Evolutionary conservation across 2,888 invertebrate genomes (phyloP).

Genomic region (Anticlea derivata): DNA sequence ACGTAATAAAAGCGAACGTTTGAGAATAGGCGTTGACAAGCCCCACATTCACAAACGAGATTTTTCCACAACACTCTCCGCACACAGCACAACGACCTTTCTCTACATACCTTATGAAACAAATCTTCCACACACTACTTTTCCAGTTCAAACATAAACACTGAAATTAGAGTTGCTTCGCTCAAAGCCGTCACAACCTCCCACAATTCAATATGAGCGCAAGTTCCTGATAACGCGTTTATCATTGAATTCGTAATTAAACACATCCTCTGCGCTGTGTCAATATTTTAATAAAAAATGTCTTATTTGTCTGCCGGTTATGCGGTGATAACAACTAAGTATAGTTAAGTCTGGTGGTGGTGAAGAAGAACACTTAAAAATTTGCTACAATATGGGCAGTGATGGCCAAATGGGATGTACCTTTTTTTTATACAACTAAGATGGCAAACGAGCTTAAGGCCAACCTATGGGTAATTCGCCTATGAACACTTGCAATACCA

Average conservation of each 20-base stretch:
- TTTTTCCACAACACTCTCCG: no score
- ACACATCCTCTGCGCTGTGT: constrained; percentile 46
- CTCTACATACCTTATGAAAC: not conserved
- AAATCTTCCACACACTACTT: constrained; percentile 6
- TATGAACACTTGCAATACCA: no score
- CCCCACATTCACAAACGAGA: not conserved
- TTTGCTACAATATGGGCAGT: no score
- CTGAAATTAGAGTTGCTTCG: constrained; percentile 3
- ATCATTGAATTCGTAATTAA: constrained; percentile 47
- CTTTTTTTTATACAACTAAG: no score
- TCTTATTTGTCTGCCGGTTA: constrained; percentile 22
- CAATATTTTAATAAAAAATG: constrained; percentile 30
- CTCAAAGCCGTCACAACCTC: constrained; percentile 22
- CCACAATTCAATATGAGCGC: constrained; percentile 27
- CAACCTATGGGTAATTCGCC: no score
- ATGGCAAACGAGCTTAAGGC: no score
- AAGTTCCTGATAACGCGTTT: constrained; percentile 44
- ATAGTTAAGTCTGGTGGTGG: not conserved
- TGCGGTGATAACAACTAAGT: constrained; percentile 19
- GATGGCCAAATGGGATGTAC: no score
- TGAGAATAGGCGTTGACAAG: not conserved
- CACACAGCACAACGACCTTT: not conserved
- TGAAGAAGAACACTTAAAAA: not conserved
- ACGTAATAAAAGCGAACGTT: no score
- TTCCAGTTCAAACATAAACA: not conserved